phyloP scores from a whole-genome alignment of 1,140 invertebrate species.

The Pogonomyrmex barbatus region DNA sequence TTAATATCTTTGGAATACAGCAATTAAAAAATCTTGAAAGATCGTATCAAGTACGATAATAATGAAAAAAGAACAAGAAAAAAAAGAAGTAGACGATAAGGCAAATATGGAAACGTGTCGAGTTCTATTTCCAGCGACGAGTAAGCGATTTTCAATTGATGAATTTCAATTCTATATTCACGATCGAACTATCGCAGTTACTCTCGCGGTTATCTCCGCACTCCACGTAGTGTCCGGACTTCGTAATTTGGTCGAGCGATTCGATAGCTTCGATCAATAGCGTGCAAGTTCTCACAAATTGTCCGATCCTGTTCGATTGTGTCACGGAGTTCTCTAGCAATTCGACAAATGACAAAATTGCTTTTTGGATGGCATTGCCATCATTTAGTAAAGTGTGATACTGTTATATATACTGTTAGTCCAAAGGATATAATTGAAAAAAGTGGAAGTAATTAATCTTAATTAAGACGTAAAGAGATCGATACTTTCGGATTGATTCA shows the following conservation, averaged over 20 bases:
- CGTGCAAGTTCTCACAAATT: slow-evolving; percentile 57
- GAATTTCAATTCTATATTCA: slow-evolving; percentile 35
- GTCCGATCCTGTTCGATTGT: slow-evolving; percentile 39
- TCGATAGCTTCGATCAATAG: slow-evolving; percentile 61
- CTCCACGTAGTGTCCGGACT: slow-evolving; percentile 58
- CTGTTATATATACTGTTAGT: neutral
- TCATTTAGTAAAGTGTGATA: slow-evolving; percentile 7
- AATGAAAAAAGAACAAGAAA: neutral
- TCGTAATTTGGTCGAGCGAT: slow-evolving; percentile 68
- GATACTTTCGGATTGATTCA: neutral
- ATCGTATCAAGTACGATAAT: neutral
- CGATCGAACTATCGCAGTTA: slow-evolving; percentile 24
- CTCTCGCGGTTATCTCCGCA: slow-evolving; percentile 47
- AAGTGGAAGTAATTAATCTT: neutral
- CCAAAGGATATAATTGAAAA: neutral
- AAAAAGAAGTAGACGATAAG: neutral
- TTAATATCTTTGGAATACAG: neutral
- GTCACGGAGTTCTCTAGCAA: slow-evolving; percentile 14
- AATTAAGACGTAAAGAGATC: slow-evolving; percentile 7
- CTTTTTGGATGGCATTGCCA: slow-evolving; percentile 30
- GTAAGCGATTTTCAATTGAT: slow-evolving; percentile 31
- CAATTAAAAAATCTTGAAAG: neutral
- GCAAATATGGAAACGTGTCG: neutral
- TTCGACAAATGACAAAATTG: slow-evolving; percentile 46
- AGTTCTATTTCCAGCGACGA: slow-evolving; percentile 27